Evolutionary conservation across 2,888 invertebrate species (phyloP).

Genomic region (Xanthia togata): DNA sequence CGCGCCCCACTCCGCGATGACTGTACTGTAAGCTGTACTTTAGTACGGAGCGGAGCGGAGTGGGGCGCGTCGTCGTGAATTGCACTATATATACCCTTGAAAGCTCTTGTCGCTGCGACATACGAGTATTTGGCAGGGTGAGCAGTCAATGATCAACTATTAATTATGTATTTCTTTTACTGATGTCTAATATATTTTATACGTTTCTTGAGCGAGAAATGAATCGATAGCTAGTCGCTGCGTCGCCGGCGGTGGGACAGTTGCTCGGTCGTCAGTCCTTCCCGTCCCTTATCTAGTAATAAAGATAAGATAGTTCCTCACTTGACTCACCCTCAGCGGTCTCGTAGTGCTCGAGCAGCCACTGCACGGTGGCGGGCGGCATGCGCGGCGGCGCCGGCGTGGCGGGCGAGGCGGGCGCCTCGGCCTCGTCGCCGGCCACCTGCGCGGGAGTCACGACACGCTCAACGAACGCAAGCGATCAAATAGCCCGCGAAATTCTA

Average conservation of each 20-base stretch:
- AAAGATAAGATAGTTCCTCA: slow-evolving; percentile 46
- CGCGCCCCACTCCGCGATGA: no score
- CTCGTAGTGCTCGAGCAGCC: slow-evolving; percentile 99
- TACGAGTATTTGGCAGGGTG: not conserved
- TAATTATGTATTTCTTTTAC: not conserved
- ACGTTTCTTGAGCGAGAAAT: not conserved
- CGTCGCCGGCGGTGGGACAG: not conserved
- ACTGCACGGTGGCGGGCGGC: slow-evolving; percentile 96
- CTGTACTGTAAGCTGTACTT: no score
- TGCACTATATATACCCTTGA: no score
- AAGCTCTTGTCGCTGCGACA: not conserved
- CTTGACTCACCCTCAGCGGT: slow-evolving; percentile 94
- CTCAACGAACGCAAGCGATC: no score
- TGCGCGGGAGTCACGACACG: no score
- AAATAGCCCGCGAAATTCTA: no score
- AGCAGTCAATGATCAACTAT: not conserved
- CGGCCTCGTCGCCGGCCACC: slow-evolving; percentile 90
- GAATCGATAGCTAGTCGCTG: not conserved
- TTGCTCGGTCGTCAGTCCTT: not conserved
- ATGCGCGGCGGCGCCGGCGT: slow-evolving; percentile 88
- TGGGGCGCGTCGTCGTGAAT: no score
- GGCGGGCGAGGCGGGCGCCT: slow-evolving; percentile 86
- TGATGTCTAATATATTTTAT: not conserved
- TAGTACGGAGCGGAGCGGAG: no score
- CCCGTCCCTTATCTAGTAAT: slow-evolving; percentile 14